Percentiles rank a stretch among this genome's conserved stretches.
Evolutionary conservation across 1,140 invertebrate genomes (phyloP).

Genomic region (Drosophila saltans): DNA sequence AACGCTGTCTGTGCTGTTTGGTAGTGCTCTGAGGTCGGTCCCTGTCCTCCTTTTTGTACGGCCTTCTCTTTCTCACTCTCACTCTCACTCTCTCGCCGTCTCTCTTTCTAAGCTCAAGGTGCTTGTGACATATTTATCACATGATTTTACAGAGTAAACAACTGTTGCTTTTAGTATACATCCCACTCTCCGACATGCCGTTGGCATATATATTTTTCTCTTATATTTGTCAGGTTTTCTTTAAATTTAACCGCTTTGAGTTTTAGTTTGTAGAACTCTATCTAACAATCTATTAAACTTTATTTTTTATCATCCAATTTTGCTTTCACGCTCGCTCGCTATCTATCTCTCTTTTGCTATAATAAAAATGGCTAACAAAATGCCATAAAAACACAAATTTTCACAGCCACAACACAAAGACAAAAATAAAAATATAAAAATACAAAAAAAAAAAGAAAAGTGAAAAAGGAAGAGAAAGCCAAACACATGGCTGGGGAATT

Average conservation of each 20-base stretch:
- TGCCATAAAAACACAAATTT: conserved; percentile 21
- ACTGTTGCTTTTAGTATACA: conserved; percentile 39
- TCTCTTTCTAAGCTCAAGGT: conserved; percentile 30
- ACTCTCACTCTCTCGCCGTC: background rate
- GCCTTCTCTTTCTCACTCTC: background rate
- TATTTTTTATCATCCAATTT: conserved; percentile 14
- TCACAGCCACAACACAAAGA: conserved; percentile 23
- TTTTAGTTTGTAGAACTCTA: background rate
- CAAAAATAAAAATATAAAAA: conserved; percentile 21
- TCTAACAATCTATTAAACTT: conserved; percentile 1
- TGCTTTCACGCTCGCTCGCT: background rate
- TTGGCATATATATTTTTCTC: background rate
- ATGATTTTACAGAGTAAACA: conserved; percentile 39
- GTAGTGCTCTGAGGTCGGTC: background rate
- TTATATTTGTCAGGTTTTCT: conserved; percentile 2
- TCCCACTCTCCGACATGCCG: background rate
- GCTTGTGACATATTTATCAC: conserved; percentile 60
- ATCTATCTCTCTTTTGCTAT: background rate
- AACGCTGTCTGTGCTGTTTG: conserved; percentile 40
- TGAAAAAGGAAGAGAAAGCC: background rate
- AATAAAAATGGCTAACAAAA: conserved; percentile 34
- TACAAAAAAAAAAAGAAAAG: background rate
- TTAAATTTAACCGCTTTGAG: background rate
- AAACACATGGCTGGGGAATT: conserved; percentile 32
- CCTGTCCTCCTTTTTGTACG: background rate